Conservation (phyloP, 2,888 invertebrate genomes). For the Xanthorhoe spadicearia region DNA sequence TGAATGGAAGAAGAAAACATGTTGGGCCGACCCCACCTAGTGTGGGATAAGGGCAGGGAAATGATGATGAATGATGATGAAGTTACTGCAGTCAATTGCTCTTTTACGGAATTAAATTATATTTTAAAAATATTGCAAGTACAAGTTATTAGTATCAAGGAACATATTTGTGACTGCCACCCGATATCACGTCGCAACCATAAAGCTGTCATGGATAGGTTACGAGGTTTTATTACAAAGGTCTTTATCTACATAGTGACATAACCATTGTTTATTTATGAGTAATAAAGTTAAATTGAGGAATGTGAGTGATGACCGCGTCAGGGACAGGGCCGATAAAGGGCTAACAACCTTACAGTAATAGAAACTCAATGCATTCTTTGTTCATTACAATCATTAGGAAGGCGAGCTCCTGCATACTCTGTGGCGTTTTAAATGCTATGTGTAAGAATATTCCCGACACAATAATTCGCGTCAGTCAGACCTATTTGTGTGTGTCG, state of each 20-base stretch:
- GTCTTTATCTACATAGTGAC: conserved; percentile 32
- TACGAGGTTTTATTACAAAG: conserved; percentile 24
- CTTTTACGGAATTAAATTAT: too few relatives aligned
- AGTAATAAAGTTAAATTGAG: conserved; percentile 25
- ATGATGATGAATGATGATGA: too few relatives aligned
- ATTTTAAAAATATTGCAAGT: too few relatives aligned
- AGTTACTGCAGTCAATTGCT: too few relatives aligned
- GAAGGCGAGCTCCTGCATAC: neutral
- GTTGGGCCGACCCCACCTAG: too few relatives aligned
- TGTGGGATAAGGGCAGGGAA: too few relatives aligned
- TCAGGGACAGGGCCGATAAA: conserved; percentile 31
- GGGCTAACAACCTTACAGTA: conserved; percentile 30
- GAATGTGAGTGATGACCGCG: conserved; percentile 26
- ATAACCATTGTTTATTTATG: conserved; percentile 34
- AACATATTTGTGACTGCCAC: conserved; percentile 18
- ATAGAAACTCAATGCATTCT: conserved; percentile 10
- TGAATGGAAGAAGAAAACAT: too few relatives aligned
- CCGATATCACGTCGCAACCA: conserved; percentile 22
- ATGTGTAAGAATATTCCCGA: neutral
- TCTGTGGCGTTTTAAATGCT: neutral
- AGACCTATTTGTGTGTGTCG: neutral
- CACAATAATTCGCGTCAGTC: neutral
- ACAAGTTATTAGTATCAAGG: neutral
- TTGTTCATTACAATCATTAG: conserved; percentile 9
- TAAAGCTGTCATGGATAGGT: conserved; percentile 32